Evolutionary conservation across 2,113 vertebrate genomes (phyloP).

Genomic region (Phrynosoma blainvillii): DNA sequence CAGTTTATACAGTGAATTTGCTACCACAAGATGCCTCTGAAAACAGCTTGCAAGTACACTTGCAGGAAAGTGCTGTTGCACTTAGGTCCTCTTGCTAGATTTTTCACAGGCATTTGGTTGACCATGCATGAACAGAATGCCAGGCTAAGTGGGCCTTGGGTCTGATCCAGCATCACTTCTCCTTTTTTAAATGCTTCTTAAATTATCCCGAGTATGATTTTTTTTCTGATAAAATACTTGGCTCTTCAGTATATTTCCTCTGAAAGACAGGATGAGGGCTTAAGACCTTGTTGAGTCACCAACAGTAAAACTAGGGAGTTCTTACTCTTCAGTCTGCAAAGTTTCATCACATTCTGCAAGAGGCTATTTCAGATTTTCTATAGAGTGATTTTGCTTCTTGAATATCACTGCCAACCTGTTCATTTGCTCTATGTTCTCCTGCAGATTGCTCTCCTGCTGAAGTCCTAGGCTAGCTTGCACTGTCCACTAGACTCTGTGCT

Average conservation of each 20-base stretch:
- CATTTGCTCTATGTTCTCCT: conserved; percentile 62
- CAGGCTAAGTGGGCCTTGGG: background rate
- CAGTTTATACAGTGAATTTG: background rate
- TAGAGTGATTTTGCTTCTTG: conserved; percentile 2
- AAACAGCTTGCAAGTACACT: background rate
- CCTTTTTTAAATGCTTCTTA: background rate
- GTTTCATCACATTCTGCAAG: background rate
- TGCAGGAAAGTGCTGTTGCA: background rate
- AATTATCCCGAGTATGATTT: background rate
- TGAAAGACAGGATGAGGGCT: too few species aligned
- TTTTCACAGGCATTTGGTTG: background rate
- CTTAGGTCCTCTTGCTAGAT: background rate
- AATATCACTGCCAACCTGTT: conserved; percentile 51
- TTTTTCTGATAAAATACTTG: background rate
- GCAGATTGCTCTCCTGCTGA: conserved; percentile 70
- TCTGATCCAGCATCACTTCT: background rate
- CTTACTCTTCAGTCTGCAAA: background rate
- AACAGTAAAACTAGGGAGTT: too few species aligned
- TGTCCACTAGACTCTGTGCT: conserved; percentile 64
- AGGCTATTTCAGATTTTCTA: background rate
- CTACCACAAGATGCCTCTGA: background rate
- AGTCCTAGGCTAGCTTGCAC: conserved; percentile 47
- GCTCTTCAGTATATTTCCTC: background rate
- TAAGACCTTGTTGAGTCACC: too few species aligned
- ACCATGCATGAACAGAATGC: background rate